Evolutionary conservation across 1,140 invertebrate species (phyloP).

Genomic region (Nilaparvata lugens): DNA sequence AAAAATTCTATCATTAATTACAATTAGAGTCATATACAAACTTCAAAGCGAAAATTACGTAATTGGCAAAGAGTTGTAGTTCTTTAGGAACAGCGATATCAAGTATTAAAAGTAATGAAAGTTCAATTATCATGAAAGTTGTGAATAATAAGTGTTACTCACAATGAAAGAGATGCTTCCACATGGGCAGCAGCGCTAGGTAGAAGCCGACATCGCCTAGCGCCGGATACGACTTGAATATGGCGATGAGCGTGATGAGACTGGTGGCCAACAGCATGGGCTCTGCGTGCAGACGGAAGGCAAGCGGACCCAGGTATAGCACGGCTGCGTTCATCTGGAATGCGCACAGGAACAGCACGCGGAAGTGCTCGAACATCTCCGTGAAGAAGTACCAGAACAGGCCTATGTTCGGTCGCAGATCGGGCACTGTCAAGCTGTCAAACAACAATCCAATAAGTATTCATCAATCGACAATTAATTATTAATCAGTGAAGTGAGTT

Average conservation of each 20-base stretch:
- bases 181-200: constrained; percentile 80
- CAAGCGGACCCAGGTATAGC: constrained; percentile 80
- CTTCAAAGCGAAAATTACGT: too few species aligned
- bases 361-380: constrained; percentile 99
- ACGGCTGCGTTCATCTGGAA: constrained; percentile 95
- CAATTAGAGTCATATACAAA: too few species aligned
- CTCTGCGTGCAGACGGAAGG: constrained; percentile 75
- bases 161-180: constrained; percentile 85
- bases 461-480: too few species aligned
- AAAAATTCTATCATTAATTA: too few species aligned
- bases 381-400: constrained; percentile 99
- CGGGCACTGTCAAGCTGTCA: constrained; percentile 76
- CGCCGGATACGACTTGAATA: constrained; percentile 96
- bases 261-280: constrained; percentile 79
- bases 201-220: constrained; percentile 92
- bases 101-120: too few species aligned
- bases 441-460: too few species aligned
- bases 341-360: constrained; percentile 86
- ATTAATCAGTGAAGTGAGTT: too few species aligned
- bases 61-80: too few species aligned
- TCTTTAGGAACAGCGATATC: too few species aligned
- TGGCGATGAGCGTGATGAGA: constrained; percentile 72
- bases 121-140: too few species aligned
- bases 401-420: constrained; percentile 94
- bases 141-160: constrained; percentile 39